Base-by-base conservation (phyloP, 2,797 vertebrate species). In the Platalea minor region DNA sequence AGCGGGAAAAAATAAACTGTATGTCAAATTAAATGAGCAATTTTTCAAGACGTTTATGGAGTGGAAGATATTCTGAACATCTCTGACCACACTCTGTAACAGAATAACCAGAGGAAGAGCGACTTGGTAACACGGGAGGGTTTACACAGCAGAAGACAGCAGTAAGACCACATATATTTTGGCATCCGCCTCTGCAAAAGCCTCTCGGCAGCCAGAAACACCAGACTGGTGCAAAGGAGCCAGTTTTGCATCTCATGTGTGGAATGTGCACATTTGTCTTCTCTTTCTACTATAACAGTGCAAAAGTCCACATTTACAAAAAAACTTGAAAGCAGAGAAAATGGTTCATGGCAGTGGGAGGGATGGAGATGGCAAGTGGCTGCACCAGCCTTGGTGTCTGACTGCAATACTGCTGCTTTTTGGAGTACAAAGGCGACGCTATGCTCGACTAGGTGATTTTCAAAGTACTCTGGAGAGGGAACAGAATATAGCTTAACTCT, bases 341-440 rank as follows among this genome's bases (percentile, higher is more conserved):
- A 85, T 1, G 20, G 31, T 10, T 48, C 43, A 51, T 43, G 64
- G 59, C 59, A 65, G 56, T 4, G 10, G 19, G n/a, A 61, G 28
- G 43, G 75, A 60, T 1, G 12, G 70, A 56, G 77, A 41, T 4
- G 33, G 33, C 33, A 53, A 76, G 76, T 1, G n/a, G 25, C 59
- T 68, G 74, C 54, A 26, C 13, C 0, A 0, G 48, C 70, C 68
- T 24, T 13, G 1, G 67, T 1, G 0, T 19, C n/a, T 68, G 45
- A 59, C 23, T 10, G 11, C 31, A 29, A 10, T 3, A 26, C 31
- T 43, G 41, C 39, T n/a, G 72, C n/a, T 69, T 57, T 65, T 12
- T 26, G 57, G 63, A n/a, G 31, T 5, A 69, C 10, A 37, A 64
- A 41, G 56, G 57, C 0, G 0, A 51, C 2, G 15, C 50, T 72